phyloP scores from a whole-genome alignment of 1,140 invertebrate species.

The Aethina tumida region DNA sequence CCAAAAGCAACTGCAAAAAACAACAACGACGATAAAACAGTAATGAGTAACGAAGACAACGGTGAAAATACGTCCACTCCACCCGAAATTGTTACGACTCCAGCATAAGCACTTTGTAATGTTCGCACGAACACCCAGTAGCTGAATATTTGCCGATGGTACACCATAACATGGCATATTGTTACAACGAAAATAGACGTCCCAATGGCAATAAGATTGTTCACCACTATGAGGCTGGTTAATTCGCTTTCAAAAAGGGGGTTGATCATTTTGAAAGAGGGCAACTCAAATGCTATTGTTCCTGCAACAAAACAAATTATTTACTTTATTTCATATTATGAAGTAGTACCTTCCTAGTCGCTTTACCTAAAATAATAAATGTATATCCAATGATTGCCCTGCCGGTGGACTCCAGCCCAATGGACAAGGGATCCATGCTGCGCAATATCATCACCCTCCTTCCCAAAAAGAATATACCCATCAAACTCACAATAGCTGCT shows the following conservation, averaged over 20 bases:
- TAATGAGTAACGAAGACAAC: conserved; percentile 12
- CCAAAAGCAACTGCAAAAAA: conserved; percentile 16
- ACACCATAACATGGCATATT: conserved; percentile 17
- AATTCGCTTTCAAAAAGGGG: no score
- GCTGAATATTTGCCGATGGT: conserved; percentile 15
- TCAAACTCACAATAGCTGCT: conserved; percentile 13
- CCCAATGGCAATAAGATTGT: conserved; percentile 20
- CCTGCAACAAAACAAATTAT: no score
- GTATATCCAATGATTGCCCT: conserved; percentile 20
- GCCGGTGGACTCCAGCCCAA: conserved; percentile 19
- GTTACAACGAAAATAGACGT: conserved; percentile 15
- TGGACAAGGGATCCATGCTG: conserved; percentile 18
- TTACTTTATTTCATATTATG: no score
- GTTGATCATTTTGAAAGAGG: no score
- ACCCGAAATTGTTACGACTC: conserved; percentile 16
- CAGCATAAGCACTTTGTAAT: conserved; percentile 22
- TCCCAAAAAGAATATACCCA: conserved; percentile 20
- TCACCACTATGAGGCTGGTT: conserved; percentile 15
- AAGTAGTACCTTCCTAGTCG: no score
- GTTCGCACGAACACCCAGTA: conserved; percentile 24
- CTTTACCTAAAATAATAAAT: conserved; percentile 21
- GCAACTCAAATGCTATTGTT: no score
- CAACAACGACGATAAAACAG: conserved; percentile 11
- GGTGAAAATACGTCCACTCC: conserved; percentile 20
- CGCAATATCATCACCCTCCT: conserved; percentile 20